A percentile compares a stretch with the other conserved stretches of the same genome.
Evolutionary conservation across 1,140 invertebrate species (phyloP).

Genomic region (Drosophila tristis): DNA sequence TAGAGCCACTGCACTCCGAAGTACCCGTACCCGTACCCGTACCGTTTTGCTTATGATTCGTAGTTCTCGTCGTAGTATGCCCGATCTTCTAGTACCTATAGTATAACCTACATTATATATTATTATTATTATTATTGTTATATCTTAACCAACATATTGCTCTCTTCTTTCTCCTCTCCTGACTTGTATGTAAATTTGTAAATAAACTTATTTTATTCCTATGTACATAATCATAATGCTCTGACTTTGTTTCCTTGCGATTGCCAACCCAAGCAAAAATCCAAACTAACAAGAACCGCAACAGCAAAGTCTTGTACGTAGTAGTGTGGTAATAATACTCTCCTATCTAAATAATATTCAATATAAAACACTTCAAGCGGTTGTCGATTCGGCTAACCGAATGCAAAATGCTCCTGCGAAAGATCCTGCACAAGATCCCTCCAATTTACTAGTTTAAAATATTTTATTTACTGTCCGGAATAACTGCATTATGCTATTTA

Average conservation of each 20-base stretch:
- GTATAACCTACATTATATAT: not conserved
- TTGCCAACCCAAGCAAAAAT: conserved; percentile 35
- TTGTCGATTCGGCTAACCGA: conserved; percentile 25
- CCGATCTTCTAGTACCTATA: conserved; percentile 8
- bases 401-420: conserved; percentile 9
- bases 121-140: conserved; percentile 44
- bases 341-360: conserved; percentile 14
- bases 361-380: conserved; percentile 1
- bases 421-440: not conserved
- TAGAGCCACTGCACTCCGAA: conserved; percentile 51
- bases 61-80: conserved; percentile 30
- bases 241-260: conserved; percentile 65
- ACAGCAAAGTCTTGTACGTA: conserved; percentile 70
- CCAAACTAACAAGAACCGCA: conserved; percentile 66
- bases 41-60: conserved; percentile 44
- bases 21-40: conserved; percentile 40
- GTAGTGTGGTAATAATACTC: conserved; percentile 62
- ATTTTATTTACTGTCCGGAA: no score
- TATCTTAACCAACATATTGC: conserved; percentile 39
- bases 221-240: conserved; percentile 74
- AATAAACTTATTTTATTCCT: conserved; percentile 69
- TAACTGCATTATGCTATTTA: no score
- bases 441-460: no score
- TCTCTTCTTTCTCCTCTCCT: conserved; percentile 34
- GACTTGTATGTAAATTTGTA: conserved; percentile 71